A percentile compares a stretch with the other conserved stretches of the same genome.
These are phyloP conservation scores for Amiota mariae DNA, from an alignment of 2,888 invertebrate species.

Conservation along the genomic window DNA sequence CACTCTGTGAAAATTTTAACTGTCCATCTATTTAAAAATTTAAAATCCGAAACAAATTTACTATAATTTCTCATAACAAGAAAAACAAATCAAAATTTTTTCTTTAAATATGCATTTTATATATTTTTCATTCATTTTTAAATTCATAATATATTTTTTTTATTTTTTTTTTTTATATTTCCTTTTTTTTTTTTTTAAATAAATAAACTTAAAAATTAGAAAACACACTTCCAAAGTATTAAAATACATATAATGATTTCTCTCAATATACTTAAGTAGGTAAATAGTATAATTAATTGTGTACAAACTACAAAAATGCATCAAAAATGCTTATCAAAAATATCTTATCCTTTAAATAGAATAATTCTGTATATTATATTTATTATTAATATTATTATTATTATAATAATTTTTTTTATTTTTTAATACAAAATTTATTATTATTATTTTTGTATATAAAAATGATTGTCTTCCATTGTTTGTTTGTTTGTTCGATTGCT, in stretches of 20 bases:
- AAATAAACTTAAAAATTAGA: conserved; percentile 68
- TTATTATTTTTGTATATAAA: neutral
- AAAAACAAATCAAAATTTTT: conserved; percentile 11
- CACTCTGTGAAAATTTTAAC: too few species aligned
- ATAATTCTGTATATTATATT: too few species aligned
- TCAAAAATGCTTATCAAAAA: conserved; percentile 54
- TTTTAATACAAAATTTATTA: neutral
- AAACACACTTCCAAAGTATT: conserved; percentile 66
- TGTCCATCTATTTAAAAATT: too few species aligned
- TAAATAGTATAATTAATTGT: conserved; percentile 49
- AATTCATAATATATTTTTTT: conserved; percentile 32
- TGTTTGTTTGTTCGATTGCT: conserved; percentile 34
- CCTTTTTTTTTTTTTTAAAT: conserved; percentile 53
- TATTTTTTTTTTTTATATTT: conserved; percentile 40
- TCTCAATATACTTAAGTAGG: conserved; percentile 24
- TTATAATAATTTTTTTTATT: too few species aligned
- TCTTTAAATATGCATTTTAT: conserved; percentile 4
- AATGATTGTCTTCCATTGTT: conserved; percentile 46
- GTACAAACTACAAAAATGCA: conserved; percentile 47
- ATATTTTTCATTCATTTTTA: conserved; percentile 27
- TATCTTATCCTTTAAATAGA: neutral
- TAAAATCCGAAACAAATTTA: too few species aligned
- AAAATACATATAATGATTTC: conserved; percentile 51
- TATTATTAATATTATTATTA: too few species aligned
- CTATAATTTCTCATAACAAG: neutral